Base-by-base conservation (phyloP, 37 sponge, comb jelly and placozoan genomes). In the Aphrocallistes beatrix region DNA sequence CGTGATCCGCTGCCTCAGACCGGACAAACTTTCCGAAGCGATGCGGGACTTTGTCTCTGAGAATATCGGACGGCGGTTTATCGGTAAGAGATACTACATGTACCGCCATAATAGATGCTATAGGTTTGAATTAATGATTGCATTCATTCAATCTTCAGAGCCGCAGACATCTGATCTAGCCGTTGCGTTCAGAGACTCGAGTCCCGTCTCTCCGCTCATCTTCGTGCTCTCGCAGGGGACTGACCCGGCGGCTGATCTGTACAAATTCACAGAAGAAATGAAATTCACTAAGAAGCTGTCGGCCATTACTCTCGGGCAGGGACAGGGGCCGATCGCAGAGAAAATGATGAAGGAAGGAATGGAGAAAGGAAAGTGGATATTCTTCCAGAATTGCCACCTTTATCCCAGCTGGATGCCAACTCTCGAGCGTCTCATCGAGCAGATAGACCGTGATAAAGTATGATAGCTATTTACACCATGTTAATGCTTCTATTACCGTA, bases 11-110 rank as follows among this genome's bases (percentile, higher is more conserved):
- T 89, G 90, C 50, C 37, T 89, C 19, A 82, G 90, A 89, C 86
- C 86, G 1, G 90, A 89, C 83, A 89, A 89, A 38, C 86, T 86
- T 23, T 50, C 81, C 0, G 38, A 75, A 23, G 86, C 86, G 37
- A 86, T 86, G 82, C 86, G 60, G 91, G 94, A 94, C 85, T 97
- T 88, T 87, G 95, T 97, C 1, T 51, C 94, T 30, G 36, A 49
- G 25, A 48, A 91, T 37, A 47, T 97, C 8, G 98, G 98, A 9
- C 93, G 92, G 83, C 84, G 90, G 75, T 97, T 94, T 82, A 94
- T 97, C 83, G 49, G 49, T 47, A 17, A 47, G 49, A 47, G 49
- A 47, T 17, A 17, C 49, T 47, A 17, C 17, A 47, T 21, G 13
- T 47, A 13, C 17, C 13, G 17, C 17, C 49, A 47, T 47, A 47